These are phyloP conservation scores for Drosophila virilis DNA, from an alignment of 1,140 invertebrate genomes.

Conservation along the genomic window DNA sequence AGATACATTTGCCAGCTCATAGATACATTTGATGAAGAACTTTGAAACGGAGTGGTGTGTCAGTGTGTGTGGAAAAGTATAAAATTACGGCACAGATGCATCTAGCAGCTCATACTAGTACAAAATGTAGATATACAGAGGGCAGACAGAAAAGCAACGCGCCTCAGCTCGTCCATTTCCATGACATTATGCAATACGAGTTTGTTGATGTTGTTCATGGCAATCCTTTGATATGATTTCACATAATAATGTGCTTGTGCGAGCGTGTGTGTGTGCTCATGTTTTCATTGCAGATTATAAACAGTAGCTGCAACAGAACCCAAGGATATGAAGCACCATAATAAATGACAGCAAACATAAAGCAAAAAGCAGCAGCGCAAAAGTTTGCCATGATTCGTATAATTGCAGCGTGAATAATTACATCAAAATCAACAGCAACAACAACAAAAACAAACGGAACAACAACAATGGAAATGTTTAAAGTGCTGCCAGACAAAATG, in stretches of 20 bases:
- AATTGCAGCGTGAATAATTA: constrained; percentile 82
- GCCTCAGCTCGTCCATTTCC: constrained; percentile 17
- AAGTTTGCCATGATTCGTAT: constrained; percentile 75
- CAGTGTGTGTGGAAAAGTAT: constrained; percentile 44
- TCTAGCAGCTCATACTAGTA: constrained; percentile 17
- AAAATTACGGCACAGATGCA: constrained; percentile 67
- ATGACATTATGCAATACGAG: constrained; percentile 73
- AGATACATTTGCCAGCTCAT: constrained; percentile 43
- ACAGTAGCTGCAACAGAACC: constrained; percentile 47
- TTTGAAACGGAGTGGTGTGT: neutral
- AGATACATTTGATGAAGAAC: constrained; percentile 43
- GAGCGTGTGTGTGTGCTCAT: constrained; percentile 24
- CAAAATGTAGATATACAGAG: constrained; percentile 19
- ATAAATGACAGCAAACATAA: constrained; percentile 62
- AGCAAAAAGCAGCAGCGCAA: constrained; percentile 63
- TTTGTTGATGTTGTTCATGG: constrained; percentile 57
- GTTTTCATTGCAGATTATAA: constrained; percentile 79
- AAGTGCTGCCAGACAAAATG: constrained; percentile 51
- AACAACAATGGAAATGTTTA: constrained; percentile 25
- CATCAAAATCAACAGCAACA: constrained; percentile 66
- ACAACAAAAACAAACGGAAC: constrained; percentile 18
- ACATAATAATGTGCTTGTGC: constrained; percentile 69
- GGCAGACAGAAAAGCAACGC: neutral
- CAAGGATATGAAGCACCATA: constrained; percentile 38
- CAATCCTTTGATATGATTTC: constrained; percentile 79